Conservation (phyloP, 2,797 vertebrate species). For the Microhierax caerulescens region DNA sequence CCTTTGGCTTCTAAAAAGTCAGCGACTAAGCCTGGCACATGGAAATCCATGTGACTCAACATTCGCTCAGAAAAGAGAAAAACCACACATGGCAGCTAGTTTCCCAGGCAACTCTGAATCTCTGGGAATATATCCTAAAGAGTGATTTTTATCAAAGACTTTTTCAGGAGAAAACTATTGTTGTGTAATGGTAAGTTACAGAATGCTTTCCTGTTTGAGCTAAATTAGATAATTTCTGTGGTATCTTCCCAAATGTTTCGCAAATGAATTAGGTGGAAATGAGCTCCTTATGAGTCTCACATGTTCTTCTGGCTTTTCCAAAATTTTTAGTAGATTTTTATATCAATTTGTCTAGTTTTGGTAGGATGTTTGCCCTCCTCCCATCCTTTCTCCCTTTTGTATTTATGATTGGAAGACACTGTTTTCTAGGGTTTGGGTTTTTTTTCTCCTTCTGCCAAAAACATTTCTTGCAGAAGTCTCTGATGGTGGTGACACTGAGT, state of each 20-base stretch:
- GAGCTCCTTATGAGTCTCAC: background rate
- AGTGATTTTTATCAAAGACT: background rate
- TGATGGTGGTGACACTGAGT: background rate
- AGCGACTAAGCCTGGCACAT: background rate
- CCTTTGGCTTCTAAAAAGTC: conserved; percentile 8
- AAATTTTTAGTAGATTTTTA: background rate
- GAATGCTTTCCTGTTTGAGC: background rate
- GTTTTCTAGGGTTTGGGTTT: background rate
- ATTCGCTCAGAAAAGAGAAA: conserved; percentile 23
- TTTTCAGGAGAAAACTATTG: background rate
- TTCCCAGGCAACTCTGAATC: conserved; percentile 30
- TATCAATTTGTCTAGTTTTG: background rate
- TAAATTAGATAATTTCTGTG: background rate
- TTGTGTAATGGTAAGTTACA: background rate
- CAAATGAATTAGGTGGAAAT: background rate
- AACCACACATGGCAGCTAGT: background rate
- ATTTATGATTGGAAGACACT: background rate
- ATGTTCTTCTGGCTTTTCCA: background rate
- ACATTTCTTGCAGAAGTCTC: background rate
- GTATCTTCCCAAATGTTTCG: background rate
- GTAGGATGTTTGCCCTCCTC: background rate
- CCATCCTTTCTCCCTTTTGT: background rate
- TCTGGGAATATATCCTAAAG: conserved; percentile 6
- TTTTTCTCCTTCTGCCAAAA: background rate
- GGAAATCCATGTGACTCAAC: conserved; percentile 11